Evolutionary conservation across 30 jellyfish, hydroid and myxozoan species (phyloP).

Genomic region (Catostylus mosaicus): DNA sequence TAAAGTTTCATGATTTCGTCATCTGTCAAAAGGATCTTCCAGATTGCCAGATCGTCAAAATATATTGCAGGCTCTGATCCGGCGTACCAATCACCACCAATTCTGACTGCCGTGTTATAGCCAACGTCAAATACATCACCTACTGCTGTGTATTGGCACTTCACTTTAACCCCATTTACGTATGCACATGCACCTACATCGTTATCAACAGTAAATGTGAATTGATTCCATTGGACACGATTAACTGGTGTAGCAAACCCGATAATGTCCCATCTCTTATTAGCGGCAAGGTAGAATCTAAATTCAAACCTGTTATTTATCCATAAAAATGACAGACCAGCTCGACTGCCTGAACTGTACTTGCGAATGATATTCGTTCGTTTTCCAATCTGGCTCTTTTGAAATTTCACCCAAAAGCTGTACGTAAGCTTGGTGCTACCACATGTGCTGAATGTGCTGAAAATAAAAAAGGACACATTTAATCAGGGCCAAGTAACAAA

Average conservation of each 20-base stretch:
- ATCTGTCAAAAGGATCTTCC: too few relatives aligned
- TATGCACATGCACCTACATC: slow-evolving; percentile 4
- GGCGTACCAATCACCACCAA: slow-evolving; percentile 14
- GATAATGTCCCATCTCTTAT: not conserved
- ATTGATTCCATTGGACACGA: slow-evolving; percentile 21
- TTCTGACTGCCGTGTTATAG: not conserved
- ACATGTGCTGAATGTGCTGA: not conserved
- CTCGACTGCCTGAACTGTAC: not conserved
- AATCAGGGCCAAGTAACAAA: too few relatives aligned
- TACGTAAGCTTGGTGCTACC: not conserved
- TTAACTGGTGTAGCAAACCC: not conserved
- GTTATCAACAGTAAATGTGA: slow-evolving; percentile 28
- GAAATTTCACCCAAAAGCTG: not conserved
- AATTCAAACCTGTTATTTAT: not conserved
- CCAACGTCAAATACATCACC: not conserved
- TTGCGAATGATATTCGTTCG: not conserved
- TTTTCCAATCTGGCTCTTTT: not conserved
- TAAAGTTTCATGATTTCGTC: too few relatives aligned
- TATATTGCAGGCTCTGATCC: slow-evolving; percentile 6
- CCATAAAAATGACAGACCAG: not conserved
- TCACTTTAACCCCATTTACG: slow-evolving; percentile 15
- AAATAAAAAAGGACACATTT: too few relatives aligned
- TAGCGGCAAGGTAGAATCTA: not conserved
- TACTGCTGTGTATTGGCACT: not conserved
- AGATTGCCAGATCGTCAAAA: too few relatives aligned